A percentile compares a stretch with the other conserved stretches of the same genome.
Evolutionary conservation across 2,113 vertebrate genomes (phyloP).

Genomic region (Eudyptes chrysolophus): DNA sequence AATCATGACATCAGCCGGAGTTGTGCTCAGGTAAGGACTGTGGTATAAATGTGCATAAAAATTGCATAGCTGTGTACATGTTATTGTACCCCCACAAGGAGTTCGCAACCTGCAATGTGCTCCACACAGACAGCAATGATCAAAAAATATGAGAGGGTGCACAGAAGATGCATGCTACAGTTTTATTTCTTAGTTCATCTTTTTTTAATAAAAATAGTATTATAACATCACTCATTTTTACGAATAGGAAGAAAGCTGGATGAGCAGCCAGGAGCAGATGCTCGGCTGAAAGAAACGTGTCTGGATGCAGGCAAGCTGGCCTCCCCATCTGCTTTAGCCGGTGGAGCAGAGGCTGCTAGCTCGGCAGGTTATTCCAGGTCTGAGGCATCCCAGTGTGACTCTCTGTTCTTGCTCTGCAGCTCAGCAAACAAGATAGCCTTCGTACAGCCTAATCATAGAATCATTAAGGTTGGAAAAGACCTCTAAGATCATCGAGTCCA

Average conservation of each 20-base stretch:
- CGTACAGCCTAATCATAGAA: background rate
- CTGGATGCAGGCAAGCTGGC: background rate
- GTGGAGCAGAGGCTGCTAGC: accelerated
- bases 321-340: background rate
- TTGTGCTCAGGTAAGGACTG: background rate
- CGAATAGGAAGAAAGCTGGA: background rate
- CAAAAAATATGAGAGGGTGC: background rate
- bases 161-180: background rate
- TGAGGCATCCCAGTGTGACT: accelerated
- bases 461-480: too few relatives aligned
- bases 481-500: too few relatives aligned
- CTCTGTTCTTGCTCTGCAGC: background rate
- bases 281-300: background rate
- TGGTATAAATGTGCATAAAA: background rate
- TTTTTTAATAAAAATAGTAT: background rate
- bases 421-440: background rate
- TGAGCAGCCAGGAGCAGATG: background rate
- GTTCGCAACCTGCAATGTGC: background rate
- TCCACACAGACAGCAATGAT: background rate
- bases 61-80: background rate
- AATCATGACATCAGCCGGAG: background rate
- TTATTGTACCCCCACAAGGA: background rate
- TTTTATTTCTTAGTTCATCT: background rate
- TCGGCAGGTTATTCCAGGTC: background rate
- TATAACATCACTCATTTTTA: background rate